Evolutionary conservation across 2,888 invertebrate genomes (phyloP), one percentile per base, ranked within the genome.

Genomic region (Oxyscelio sp.): DNA sequence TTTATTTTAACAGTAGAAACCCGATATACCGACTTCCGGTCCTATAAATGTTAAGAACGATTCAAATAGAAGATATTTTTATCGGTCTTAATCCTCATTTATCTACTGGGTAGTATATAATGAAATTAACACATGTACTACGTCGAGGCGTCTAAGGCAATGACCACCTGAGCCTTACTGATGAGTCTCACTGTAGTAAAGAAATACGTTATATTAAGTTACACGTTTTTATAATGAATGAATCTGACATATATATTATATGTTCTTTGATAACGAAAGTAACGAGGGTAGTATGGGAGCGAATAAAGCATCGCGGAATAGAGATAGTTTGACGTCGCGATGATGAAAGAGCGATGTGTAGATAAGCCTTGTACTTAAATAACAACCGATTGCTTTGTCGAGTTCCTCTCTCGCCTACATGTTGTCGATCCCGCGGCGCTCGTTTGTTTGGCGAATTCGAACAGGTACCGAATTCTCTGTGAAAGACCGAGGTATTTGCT

Each of bases 321-420:
- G 78, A 85, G 81, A 81, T 73, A 70, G 71, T 80, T 80, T 56
- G 70, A 59, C 66, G 66, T 77, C 34, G 50, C 71, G 56, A 50
- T 59, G 75, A 85, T 74, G 81, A 80, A 85, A 80, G 70, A 85
- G 77, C 63, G 34, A 63, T 59, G 65, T 70, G 75, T 61, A 71
- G 54, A 56, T 78, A 83, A 71, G 73, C 50, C 73, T n/a, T 71
- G 81, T 80, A 73, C 77, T 85, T 73, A 75, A 70, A 75, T 59
- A 71, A 63, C 80, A 85, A 85, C 85, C 85, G 81, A 81, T 85
- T 85, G 81, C 81, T 81, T 85, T 70, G 81, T 66, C 68, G 73
- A 85, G 84, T 81, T 81, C 66, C 78, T 85, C 70, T 65, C 70
- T 85, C 81, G 81, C 77, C 85, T 81, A 81, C 74, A 78, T 78